Conservation (phyloP, 2,113 vertebrate genomes). For the Megaceryle maxima region DNA sequence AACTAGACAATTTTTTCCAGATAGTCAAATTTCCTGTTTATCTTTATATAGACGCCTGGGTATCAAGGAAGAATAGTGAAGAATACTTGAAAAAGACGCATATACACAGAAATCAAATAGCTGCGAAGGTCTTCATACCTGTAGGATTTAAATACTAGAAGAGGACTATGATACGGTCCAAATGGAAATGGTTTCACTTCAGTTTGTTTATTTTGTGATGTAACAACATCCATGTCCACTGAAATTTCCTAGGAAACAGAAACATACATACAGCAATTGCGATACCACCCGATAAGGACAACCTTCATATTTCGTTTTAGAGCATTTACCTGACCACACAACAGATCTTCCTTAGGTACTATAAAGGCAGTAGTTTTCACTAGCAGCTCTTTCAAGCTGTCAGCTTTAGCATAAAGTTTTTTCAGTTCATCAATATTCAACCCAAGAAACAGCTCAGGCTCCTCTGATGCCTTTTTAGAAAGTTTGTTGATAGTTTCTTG, state of each 20-base stretch:
- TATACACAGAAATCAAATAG: background rate
- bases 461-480: slow-evolving; percentile 53
- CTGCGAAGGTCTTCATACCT: slow-evolving; percentile 77
- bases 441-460: slow-evolving; percentile 84
- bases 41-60: background rate
- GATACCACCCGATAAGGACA: background rate
- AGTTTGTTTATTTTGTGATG: slow-evolving; percentile 60
- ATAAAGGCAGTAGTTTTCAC: slow-evolving; percentile 67
- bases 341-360: slow-evolving; percentile 48
- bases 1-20: background rate
- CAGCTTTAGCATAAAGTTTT: slow-evolving; percentile 78
- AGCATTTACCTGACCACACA: slow-evolving; percentile 76
- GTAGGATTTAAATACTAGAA: slow-evolving; percentile 93
- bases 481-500: slow-evolving; percentile 77
- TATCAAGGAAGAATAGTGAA: background rate
- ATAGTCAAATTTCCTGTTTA: background rate
- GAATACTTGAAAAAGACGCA: background rate
- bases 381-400: slow-evolving; percentile 83
- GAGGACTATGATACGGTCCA: slow-evolving; percentile 88
- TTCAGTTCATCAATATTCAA: slow-evolving; percentile 87
- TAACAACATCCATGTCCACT: slow-evolving; percentile 79
- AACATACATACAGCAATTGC: background rate
- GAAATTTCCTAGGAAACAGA: slow-evolving; percentile 78
- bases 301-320: background rate
- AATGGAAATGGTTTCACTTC: slow-evolving; percentile 84